A percentile compares a stretch with the other conserved stretches of the same genome.
Conservation (phyloP, 2,888 invertebrate species). For the Himalopsyche kuldschensis region DNA sequence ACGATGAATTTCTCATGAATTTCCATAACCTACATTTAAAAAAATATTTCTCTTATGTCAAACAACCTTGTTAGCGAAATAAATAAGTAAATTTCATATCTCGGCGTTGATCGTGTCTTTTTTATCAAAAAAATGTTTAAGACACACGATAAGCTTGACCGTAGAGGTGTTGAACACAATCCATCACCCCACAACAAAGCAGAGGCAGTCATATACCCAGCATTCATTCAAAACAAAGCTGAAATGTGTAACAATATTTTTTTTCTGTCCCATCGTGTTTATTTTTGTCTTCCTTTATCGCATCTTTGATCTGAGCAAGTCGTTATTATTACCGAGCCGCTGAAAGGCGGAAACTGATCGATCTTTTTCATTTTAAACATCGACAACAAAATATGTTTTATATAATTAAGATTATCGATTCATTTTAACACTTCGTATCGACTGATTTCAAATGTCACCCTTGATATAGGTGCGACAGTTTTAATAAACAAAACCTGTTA, state of each 20-base stretch:
- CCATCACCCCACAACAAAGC: slow-evolving; percentile 29
- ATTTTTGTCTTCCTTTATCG: slow-evolving; percentile 22
- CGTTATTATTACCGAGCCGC: not conserved
- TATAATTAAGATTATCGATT: not conserved
- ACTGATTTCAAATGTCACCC: not conserved
- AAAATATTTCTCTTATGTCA: not conserved
- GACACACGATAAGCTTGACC: slow-evolving; percentile 19
- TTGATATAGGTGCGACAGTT: not conserved
- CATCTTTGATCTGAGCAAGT: not conserved
- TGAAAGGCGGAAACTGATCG: not conserved
- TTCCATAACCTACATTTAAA: not conserved
- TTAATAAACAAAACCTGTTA: not conserved
- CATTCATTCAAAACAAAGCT: slow-evolving; percentile 36
- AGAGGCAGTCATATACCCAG: slow-evolving; percentile 14
- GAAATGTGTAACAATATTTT: slow-evolving; percentile 14
- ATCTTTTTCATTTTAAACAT: not conserved
- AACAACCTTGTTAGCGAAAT: not conserved
- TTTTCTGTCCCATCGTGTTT: slow-evolving; percentile 14
- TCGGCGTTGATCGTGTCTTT: not conserved
- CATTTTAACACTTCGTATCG: not conserved
- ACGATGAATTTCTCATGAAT: no score
- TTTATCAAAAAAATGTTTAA: not conserved
- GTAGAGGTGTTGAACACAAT: slow-evolving; percentile 37
- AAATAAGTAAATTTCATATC: not conserved
- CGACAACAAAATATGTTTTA: not conserved